Evolutionary conservation across 2,888 invertebrate species (phyloP), one percentile per base, ranked within the genome.

Genomic region (Thecocarcelia acutangulata): DNA sequence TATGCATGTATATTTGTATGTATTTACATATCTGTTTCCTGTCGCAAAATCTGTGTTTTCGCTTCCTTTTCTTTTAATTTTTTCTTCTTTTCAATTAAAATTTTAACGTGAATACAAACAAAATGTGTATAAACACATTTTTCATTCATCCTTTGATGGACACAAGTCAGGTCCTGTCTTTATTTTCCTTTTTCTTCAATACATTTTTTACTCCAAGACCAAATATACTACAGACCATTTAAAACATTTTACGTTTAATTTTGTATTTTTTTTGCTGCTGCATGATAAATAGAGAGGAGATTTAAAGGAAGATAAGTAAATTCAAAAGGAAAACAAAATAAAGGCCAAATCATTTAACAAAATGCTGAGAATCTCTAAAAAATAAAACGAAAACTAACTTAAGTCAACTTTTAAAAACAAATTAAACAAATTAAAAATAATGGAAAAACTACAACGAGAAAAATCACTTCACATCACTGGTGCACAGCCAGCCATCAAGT

Each of bases 371-470:
- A 64, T 33, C 42, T 33, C 33, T 33, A 54, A 68, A 42, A 3
- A 40, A 73, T 64, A 15, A 37, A 68, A 56, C n/a, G 46, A 19
- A 70, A 75, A 59, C 75, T 52, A 54, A 81, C 73, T 69, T 52
- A 73, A 81, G 81, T 79, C 80, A 83, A 83, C 83, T 83, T 83
- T 79, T 50, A 44, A 77, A 81, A 83, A 80, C 83, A 80, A 83
- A 80, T 83, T 83, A 83, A 83, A 83, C 77, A 83, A 83, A 83
- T 83, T 80, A 80, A 83, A 83, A 83, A 83, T 80, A 81, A 81
- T 81, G 73, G 70, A 69, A 74, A 42, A 83, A 77, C 73, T 80
- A 74, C 66, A 61, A 37, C 13, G 50, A 54, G 13, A 68, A 76
- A 50, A 76, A 44, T 59, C 21, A 52, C 59, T 59, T 59, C 33